Evolutionary conservation across 1,140 invertebrate species (phyloP), one percentile per base, ranked within the genome.

Genomic region (Archivesica marissinica): DNA sequence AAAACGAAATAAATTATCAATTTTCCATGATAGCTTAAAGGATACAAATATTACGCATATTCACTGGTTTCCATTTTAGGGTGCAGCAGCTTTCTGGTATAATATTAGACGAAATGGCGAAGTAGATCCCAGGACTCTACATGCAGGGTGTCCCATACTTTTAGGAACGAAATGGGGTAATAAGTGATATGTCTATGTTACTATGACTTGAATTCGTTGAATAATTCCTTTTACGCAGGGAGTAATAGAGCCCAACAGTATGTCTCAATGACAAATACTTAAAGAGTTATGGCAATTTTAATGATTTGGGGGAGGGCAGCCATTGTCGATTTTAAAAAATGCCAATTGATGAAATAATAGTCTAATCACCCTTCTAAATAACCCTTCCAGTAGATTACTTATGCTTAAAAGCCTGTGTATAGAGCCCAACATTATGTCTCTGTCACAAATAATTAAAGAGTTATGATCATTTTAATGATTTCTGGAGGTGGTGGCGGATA

Each of bases 91-190:
- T 6, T 98, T 98, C 93, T 99, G 99, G 99, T 96, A 97, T 92
- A 99, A 99, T 95, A 94, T 99, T 54, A 96, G 97, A 92, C 95
- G 96, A 4, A 97, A 96, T 89, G 98, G 98, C 15, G 96, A 97
- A 86, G 97, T 97, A 23, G 98, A 99, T 95, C 95, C 96, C 61
- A 95, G 96, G 88, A 99, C 98, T 0, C 94, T 97, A 80, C 98
- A 99, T 95, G 98, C 98, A 2, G 98, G 98, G 17, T 99, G 99
- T 94, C 99, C 99, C 25, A 98, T 99, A 52, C 95, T 99, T 20
- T 96, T 97, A 0, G 98, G 98, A 72, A 97, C 97, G 28, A 99
- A 99, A 95, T 99, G 98, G 98, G 97, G 92, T 92, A 87, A 86
- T 13, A 78, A 52, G n/a, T 28, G 7, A 17, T 30, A 61, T 61